Evolutionary conservation across 2,797 vertebrate genomes (phyloP), one percentile per base, ranked within the genome.

Genomic region (Eupleurogrammus muticus): DNA sequence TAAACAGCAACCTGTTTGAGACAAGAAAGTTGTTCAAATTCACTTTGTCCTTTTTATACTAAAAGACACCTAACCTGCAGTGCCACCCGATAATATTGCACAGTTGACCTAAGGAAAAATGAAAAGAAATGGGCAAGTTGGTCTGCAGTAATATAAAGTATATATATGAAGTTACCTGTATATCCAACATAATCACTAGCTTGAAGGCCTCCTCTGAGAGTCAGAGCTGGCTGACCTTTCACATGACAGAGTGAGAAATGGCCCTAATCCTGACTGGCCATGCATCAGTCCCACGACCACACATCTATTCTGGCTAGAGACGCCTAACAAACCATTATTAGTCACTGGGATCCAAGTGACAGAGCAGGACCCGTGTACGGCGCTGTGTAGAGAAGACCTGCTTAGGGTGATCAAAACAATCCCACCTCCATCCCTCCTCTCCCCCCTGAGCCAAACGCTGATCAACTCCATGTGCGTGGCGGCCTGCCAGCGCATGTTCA

Each of bases 401-500:
- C 67, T 58, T 60, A 75, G 58, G 48, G 17, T 79, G 69, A 85
- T 82, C 64, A 77, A 58, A 79, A 82, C 47, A 74, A 60, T 63
- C 76, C 84, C 71, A 66, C 75, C 75, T 69, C 79, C 50, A 55
- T 80, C 62, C 69, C 66, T 75, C 58, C 63, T 79, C 78, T 81
- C 75, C 77, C 75, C 76, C 83, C 67, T 72, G 83, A 85, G 82
- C 85, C 82, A 85, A 82, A 84, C 36, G 63, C 90, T 86, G 91
- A 93, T 92, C 83, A 92, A 94, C 93, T 93, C 78, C 86, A 61
- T 86, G 81, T 14, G 77, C 92, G 90, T 74, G 86, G 89, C 66
- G 61, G 90, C 90, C 90, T 2, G 76, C 88, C 73, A 92, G 86
- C 85, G 80, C 55, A 52, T 92, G 93, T 94, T 95, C 85, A 81